These are phyloP conservation scores for Drosophila gunungcola DNA, from an alignment of 1,140 invertebrate species.

Conservation along the genomic window DNA sequence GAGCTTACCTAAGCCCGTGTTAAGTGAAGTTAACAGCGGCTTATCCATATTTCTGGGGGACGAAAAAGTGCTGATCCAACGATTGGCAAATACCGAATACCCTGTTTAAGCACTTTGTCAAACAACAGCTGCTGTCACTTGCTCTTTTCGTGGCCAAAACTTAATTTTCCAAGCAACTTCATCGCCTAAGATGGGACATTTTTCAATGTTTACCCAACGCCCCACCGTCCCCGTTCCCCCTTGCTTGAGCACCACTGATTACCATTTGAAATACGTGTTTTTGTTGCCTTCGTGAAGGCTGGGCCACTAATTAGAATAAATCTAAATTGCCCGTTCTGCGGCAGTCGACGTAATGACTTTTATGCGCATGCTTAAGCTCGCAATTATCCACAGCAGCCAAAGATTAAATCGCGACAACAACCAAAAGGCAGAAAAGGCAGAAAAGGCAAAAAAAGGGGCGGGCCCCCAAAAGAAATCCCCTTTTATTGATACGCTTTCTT, in stretches of 20 bases:
- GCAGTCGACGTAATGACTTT: constrained; percentile 80
- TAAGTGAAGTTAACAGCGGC: background rate
- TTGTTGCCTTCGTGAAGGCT: constrained; percentile 30
- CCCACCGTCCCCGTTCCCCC: no score
- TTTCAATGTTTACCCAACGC: constrained; percentile 51
- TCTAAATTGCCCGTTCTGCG: constrained; percentile 80
- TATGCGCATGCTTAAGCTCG: constrained; percentile 79
- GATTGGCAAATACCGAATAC: background rate
- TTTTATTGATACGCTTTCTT: constrained; percentile 72
- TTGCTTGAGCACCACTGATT: constrained; percentile 58
- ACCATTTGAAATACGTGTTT: constrained; percentile 68
- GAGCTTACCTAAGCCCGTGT: background rate
- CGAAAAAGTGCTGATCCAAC: background rate
- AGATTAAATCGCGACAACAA: constrained; percentile 74
- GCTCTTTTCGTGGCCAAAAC: constrained; percentile 44
- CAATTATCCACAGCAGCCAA: constrained; percentile 80
- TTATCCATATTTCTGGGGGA: background rate
- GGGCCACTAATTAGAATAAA: constrained; percentile 76
- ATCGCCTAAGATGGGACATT: constrained; percentile 72
- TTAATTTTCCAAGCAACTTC: constrained; percentile 77
- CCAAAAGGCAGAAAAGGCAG: constrained; percentile 30
- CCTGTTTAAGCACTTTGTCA: constrained; percentile 31
- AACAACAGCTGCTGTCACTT: constrained; percentile 58
- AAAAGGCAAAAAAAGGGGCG: background rate
- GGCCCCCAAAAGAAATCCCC: constrained; percentile 50